Evolutionary conservation across 2,888 invertebrate species (phyloP).

Genomic region (Cynaeus angustus): DNA sequence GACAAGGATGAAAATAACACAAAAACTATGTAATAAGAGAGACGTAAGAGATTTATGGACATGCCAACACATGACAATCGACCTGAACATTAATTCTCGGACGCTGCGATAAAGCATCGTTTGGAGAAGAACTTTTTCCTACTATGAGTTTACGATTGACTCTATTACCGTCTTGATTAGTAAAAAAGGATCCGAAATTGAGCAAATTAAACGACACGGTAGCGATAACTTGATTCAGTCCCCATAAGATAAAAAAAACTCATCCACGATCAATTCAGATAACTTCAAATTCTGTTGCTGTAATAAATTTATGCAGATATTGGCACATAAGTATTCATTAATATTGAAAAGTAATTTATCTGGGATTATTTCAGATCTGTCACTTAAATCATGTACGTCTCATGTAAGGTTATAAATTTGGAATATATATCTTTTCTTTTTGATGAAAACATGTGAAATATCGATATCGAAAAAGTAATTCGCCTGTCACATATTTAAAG

Average conservation of each 20-base stretch:
- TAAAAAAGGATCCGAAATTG: constrained; percentile 32
- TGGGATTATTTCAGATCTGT: constrained; percentile 37
- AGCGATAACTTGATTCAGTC: constrained; percentile 13
- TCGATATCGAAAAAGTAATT: constrained; percentile 31
- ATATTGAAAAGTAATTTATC: constrained; percentile 42
- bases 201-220: constrained; percentile 20
- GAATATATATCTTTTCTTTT: constrained; percentile 25
- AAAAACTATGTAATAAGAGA: constrained; percentile 60
- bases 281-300: background rate
- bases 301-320: constrained; percentile 19
- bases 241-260: constrained; percentile 2
- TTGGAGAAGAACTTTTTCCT: constrained; percentile 46
- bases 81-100: constrained; percentile 60
- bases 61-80: constrained; percentile 64
- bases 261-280: background rate
- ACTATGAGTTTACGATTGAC: constrained; percentile 42
- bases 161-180: constrained; percentile 42
- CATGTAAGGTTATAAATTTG: constrained; percentile 26
- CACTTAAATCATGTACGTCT: constrained; percentile 44
- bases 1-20: constrained; percentile 56
- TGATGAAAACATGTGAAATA: constrained; percentile 21
- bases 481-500: constrained; percentile 35
- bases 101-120: constrained; percentile 45
- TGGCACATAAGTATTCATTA: constrained; percentile 33
- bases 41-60: constrained; percentile 63